phyloP scores from a whole-genome alignment of 2,888 invertebrate species.

The Luperina testacea region DNA sequence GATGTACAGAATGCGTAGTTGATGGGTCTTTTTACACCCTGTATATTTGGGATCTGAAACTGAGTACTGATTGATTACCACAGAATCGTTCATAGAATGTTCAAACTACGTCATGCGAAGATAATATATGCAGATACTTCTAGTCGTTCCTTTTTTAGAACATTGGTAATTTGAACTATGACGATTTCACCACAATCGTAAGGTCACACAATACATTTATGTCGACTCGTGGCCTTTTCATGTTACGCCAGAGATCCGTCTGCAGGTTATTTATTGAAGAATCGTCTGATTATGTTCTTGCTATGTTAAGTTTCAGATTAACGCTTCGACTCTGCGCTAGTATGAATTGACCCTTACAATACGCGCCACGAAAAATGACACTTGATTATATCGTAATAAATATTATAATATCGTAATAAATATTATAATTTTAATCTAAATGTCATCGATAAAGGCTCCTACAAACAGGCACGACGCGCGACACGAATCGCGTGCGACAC shows the following conservation, averaged over 20 bases:
- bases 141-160: constrained; percentile 33
- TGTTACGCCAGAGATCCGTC: constrained; percentile 25
- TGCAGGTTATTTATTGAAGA: constrained; percentile 29
- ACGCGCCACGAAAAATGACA: too few relatives aligned
- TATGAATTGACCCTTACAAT: too few relatives aligned
- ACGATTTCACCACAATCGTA: constrained; percentile 37
- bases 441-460: too few relatives aligned
- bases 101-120: constrained; percentile 21
- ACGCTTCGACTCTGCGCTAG: too few relatives aligned
- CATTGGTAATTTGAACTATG: constrained; percentile 41
- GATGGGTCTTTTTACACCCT: neutral
- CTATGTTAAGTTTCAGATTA: too few relatives aligned
- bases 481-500: too few relatives aligned
- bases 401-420: too few relatives aligned
- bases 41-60: constrained; percentile 1
- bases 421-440: too few relatives aligned
- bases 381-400: too few relatives aligned
- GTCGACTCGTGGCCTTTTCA: constrained; percentile 27
- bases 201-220: constrained; percentile 39
- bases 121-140: constrained; percentile 2
- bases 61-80: constrained; percentile 13
- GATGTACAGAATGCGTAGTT: neutral
- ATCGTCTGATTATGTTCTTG: constrained; percentile 10
- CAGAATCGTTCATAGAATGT: neutral
- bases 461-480: too few relatives aligned